Conservation (phyloP, 2,797 vertebrate genomes). For the Ceyx erithaca region DNA sequence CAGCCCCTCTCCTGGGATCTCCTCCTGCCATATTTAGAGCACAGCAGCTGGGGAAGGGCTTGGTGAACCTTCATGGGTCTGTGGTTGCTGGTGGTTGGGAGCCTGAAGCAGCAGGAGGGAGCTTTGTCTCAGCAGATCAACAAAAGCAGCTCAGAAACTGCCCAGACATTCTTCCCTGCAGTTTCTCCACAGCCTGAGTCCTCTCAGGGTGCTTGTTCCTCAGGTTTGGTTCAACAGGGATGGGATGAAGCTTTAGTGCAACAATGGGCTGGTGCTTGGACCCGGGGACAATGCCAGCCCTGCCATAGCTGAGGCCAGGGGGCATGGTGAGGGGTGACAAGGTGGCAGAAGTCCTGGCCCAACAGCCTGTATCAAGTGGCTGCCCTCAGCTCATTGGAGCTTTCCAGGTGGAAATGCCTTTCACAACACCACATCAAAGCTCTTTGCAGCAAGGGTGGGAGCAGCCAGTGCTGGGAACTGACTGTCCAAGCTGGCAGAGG, state of each 20-base stretch:
- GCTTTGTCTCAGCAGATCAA: conserved; percentile 2
- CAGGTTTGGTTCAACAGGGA: rapidly evolving
- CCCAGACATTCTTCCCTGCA: background rate
- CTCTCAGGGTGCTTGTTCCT: background rate
- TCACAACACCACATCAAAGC: background rate
- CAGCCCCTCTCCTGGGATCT: background rate
- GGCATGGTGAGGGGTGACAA: rapidly evolving
- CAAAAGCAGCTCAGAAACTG: conserved; percentile 6
- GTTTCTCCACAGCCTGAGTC: rapidly evolving
- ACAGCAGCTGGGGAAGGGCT: background rate
- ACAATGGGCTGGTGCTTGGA: background rate
- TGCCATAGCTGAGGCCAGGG: background rate
- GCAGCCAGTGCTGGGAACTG: background rate
- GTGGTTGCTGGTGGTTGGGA: background rate
- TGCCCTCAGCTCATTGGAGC: background rate
- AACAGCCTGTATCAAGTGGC: rapidly evolving
- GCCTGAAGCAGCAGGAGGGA: background rate
- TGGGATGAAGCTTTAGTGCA: background rate
- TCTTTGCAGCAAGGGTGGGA: background rate
- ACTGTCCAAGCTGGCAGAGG: background rate
- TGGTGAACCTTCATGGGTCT: rapidly evolving
- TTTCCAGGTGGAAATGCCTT: background rate
- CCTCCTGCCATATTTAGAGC: background rate
- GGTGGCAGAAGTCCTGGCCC: background rate
- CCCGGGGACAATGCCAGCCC: background rate